Base-by-base conservation (phyloP, 2,888 invertebrate species). In the Phytoseiulus persimilis region DNA sequence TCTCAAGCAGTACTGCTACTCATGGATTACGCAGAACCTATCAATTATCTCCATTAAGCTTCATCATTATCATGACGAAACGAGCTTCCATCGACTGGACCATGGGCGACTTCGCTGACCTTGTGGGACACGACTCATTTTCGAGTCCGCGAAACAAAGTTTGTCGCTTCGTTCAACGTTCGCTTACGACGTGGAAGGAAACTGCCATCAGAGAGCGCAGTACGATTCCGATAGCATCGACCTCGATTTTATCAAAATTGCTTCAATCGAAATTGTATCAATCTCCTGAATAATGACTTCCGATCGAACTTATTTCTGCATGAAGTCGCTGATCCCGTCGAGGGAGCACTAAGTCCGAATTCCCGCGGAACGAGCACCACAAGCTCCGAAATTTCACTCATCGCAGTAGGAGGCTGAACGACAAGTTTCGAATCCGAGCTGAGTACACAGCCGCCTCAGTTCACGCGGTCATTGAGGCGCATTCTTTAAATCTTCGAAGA, bases 381-480 rank as follows among this genome's bases (percentile, higher is more conserved):
- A n/a, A n/a, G n/a, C n/a, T n/a, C n/a, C n/a, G n/a, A n/a, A n/a
- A n/a, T n/a, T n/a, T n/a, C n/a, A n/a, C n/a, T n/a, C n/a, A n/a
- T n/a, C n/a, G 65, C 14, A 28, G 28, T 23, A 65, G 1, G 65
- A 65, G 65, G 46, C 65, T 18, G 65, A 23, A 65, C 65, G 65
- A 65, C 65, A 23, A 14, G 18, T 2, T 3, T 23, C 11, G 18
- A 65, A 2, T 65, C 18, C 18, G 9, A 18, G 5, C 28, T 65
- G 65, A 65, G 65, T 65, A 65, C 65, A 65, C 65, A 65, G 65
- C 65, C 65, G 65, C 65, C 65, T 65, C 23, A 65, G 2, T 65
- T 65, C 65, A 65, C 65, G 65, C 65, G 65, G 65, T 65, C 65
- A 65, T 65, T 65, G 65, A 65, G 65, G 65, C 65, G 65, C 65